Evolutionary conservation across 2,888 invertebrate genomes (phyloP).

Genomic region (Pristionchus exspectatus): DNA sequence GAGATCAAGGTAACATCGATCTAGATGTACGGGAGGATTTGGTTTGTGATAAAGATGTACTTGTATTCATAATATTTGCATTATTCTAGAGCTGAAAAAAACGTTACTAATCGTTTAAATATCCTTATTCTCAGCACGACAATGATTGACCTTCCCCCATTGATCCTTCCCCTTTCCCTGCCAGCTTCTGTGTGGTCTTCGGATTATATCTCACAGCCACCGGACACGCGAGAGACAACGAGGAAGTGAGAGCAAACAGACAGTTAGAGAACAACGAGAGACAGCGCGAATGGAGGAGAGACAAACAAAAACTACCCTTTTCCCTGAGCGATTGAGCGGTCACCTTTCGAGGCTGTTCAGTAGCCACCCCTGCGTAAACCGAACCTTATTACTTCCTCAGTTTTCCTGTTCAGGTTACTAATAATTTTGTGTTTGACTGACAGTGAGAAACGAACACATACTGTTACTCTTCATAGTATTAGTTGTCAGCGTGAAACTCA

Average conservation of each 20-base stretch:
- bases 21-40: too few relatives aligned
- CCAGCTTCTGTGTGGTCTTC: not conserved
- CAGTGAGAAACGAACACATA: too few relatives aligned
- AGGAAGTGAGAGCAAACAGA: not conserved
- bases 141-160: not conserved
- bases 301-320: slow-evolving; percentile 18
- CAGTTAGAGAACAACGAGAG: not conserved
- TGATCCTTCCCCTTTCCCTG: not conserved
- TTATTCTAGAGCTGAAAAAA: too few relatives aligned
- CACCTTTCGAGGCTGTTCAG: not conserved
- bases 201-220: not conserved
- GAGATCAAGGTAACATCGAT: too few relatives aligned
- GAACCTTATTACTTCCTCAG: not conserved
- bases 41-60: too few relatives aligned
- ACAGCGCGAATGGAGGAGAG: not conserved
- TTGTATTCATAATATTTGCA: too few relatives aligned
- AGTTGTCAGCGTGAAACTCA: not conserved
- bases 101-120: not conserved
- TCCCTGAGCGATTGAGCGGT: not conserved
- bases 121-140: not conserved
- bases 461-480: too few relatives aligned
- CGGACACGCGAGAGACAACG: slow-evolving; percentile 6
- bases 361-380: not conserved
- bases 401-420: not conserved
- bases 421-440: too few relatives aligned